Conservation (phyloP, 2,888 invertebrate genomes). For the Drosophila subquinaria region DNA sequence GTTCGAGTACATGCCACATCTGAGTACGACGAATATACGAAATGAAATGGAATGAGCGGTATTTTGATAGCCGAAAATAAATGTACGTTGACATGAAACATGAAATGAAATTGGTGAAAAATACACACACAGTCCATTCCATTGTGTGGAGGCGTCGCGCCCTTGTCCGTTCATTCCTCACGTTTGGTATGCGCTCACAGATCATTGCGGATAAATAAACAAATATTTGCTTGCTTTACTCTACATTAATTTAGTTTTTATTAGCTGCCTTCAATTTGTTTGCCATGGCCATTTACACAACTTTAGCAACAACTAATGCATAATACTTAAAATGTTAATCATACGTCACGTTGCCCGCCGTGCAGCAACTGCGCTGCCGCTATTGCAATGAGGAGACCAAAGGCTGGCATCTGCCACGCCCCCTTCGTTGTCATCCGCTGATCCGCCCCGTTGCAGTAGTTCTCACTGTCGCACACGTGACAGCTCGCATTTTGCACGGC, state of each 20-base stretch:
- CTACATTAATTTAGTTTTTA: conserved; percentile 69
- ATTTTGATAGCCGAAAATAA: conserved; percentile 63
- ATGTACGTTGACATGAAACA: conserved; percentile 62
- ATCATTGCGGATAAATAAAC: conserved; percentile 71
- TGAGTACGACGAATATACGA: conserved; percentile 14
- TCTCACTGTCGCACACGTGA: conserved; percentile 76
- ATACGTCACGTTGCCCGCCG: conserved; percentile 45
- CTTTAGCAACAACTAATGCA: conserved; percentile 24
- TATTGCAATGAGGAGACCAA: conserved; percentile 30
- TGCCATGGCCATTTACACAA: conserved; percentile 50
- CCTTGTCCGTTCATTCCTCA: conserved; percentile 38
- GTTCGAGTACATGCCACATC: conserved; percentile 27
- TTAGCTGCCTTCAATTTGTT: conserved; percentile 56
- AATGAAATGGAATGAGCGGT: conserved; percentile 52
- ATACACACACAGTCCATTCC: background rate
- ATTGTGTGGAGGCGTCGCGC: conserved; percentile 45
- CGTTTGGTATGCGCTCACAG: conserved; percentile 35
- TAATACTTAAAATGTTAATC: conserved; percentile 38
- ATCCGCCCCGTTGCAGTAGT: conserved; percentile 73
- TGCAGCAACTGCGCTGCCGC: conserved; percentile 16
- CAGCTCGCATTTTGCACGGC: conserved; percentile 70
- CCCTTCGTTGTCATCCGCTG: conserved; percentile 1
- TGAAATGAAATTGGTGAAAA: conserved; percentile 42
- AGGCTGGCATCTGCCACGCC: conserved; percentile 34
- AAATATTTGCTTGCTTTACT: conserved; percentile 51